Percentiles rank a stretch among this genome's conserved stretches.
phyloP scores from a whole-genome alignment of 2,113 vertebrate species.

The Phrynosoma platyrhinos region DNA sequence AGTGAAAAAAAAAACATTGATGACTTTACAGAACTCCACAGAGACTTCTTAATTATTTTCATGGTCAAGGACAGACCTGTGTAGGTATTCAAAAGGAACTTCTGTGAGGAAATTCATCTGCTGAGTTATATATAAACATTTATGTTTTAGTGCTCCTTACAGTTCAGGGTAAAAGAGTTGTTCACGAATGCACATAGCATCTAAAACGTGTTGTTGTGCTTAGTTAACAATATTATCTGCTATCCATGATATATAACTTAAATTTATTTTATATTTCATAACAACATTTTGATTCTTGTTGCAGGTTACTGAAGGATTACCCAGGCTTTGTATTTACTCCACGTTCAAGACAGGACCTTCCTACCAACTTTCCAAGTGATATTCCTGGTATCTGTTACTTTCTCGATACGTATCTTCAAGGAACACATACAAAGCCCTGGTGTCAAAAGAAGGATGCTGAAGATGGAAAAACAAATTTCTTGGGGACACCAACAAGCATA shows the following conservation, averaged over 20 bases:
- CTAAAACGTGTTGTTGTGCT: not conserved
- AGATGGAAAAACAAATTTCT: conserved; percentile 78
- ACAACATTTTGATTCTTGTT: conserved; percentile 66
- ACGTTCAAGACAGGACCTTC: conserved; percentile 94
- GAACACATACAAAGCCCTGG: conserved; percentile 72
- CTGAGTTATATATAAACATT: not conserved
- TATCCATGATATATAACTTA: not conserved
- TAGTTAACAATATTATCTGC: conserved; percentile 5
- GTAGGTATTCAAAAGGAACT: not conserved
- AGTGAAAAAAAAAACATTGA: too few relatives aligned
- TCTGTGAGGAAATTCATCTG: not conserved
- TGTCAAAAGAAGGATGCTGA: conserved; percentile 76
- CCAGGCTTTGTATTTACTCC: conserved; percentile 94
- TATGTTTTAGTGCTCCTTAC: not conserved
- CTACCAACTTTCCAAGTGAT: conserved; percentile 93
- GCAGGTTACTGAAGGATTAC: conserved; percentile 90
- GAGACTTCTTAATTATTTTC: not conserved
- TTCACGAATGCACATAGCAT: not conserved
- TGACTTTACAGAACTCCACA: too few relatives aligned
- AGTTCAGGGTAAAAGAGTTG: not conserved
- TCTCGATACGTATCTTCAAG: conserved; percentile 86
- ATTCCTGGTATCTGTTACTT: conserved; percentile 98
- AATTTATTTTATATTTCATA: conserved; percentile 43
- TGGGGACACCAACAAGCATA: conserved; percentile 78
- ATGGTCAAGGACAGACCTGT: not conserved